Evolutionary conservation across 1,140 invertebrate species (phyloP).

Genomic region (Aricia agestis): DNA sequence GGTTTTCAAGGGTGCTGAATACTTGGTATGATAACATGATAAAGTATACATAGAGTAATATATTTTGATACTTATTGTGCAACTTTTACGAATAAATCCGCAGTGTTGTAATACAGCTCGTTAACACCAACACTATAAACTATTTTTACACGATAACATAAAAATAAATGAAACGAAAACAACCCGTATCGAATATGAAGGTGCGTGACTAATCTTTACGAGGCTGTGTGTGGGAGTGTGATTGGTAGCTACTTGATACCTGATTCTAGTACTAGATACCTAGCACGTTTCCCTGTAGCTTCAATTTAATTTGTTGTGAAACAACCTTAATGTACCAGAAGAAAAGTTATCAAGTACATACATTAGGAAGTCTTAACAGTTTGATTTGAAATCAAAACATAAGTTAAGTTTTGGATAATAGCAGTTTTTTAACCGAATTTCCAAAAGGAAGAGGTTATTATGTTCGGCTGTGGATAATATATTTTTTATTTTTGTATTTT

Average conservation of each 20-base stretch:
- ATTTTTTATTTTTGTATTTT: too few species aligned
- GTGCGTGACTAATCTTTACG: constrained; percentile 35
- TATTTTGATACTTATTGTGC: too few species aligned
- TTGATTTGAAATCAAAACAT: too few species aligned
- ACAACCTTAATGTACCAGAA: background rate
- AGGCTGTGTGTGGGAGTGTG: constrained; percentile 33
- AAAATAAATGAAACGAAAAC: constrained; percentile 20
- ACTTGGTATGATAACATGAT: too few species aligned
- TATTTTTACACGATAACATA: constrained; percentile 17
- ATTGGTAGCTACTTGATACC: constrained; percentile 15
- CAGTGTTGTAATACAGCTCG: background rate
- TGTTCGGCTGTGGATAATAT: too few species aligned
- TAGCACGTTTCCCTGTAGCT: constrained; percentile 4
- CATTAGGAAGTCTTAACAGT: too few species aligned
- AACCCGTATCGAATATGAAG: constrained; percentile 20
- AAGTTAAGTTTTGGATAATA: too few species aligned
- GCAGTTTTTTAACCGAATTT: too few species aligned
- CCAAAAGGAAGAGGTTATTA: too few species aligned
- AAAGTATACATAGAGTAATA: too few species aligned
- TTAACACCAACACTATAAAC: constrained; percentile 3
- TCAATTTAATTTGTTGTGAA: constrained; percentile 1
- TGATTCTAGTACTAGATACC: constrained; percentile 6
- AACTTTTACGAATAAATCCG: too few species aligned
- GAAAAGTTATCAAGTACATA: background rate
- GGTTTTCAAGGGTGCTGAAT: too few species aligned